These are phyloP conservation scores for Craniophora ligustri DNA, from an alignment of 2,888 invertebrate genomes.

Conservation along the genomic window DNA sequence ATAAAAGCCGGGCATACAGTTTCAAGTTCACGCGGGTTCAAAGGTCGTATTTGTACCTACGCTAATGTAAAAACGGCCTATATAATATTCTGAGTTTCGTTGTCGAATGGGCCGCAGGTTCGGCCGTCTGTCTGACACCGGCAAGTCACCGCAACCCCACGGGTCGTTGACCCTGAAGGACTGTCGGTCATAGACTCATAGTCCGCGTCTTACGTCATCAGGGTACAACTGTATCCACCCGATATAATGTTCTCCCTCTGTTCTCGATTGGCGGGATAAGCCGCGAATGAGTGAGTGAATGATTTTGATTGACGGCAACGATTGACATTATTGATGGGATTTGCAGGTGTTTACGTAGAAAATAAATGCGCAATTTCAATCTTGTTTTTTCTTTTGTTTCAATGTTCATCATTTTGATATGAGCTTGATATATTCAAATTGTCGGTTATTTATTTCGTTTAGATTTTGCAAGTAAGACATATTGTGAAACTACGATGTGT, in stretches of 20 bases:
- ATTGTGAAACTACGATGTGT: no score
- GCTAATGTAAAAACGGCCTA: conserved; percentile 36
- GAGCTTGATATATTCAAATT: neutral
- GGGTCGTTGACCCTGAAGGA: conserved; percentile 52
- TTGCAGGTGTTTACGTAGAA: conserved; percentile 35
- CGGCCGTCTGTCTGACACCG: conserved; percentile 53
- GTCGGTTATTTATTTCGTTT: no score
- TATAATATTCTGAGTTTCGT: conserved; percentile 27
- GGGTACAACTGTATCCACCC: conserved; percentile 31
- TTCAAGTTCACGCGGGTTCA: conserved; percentile 38
- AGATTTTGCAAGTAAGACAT: no score
- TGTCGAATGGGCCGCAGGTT: conserved; percentile 25
- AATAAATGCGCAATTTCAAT: conserved; percentile 41
- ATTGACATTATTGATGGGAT: conserved; percentile 47
- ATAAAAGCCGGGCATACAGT: conserved; percentile 15
- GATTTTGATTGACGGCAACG: conserved; percentile 43
- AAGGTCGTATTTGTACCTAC: conserved; percentile 11
- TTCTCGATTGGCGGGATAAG: conserved; percentile 30
- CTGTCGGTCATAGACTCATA: conserved; percentile 50
- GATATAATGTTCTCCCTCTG: conserved; percentile 8
- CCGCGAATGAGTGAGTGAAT: conserved; percentile 41
- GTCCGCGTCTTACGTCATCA: conserved; percentile 46
- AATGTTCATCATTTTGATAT: conserved; percentile 24
- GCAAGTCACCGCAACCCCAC: conserved; percentile 59
- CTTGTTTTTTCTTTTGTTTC: conserved; percentile 9